Base-by-base conservation (phyloP, 2,113 vertebrate genomes). In the Lanius collurio region DNA sequence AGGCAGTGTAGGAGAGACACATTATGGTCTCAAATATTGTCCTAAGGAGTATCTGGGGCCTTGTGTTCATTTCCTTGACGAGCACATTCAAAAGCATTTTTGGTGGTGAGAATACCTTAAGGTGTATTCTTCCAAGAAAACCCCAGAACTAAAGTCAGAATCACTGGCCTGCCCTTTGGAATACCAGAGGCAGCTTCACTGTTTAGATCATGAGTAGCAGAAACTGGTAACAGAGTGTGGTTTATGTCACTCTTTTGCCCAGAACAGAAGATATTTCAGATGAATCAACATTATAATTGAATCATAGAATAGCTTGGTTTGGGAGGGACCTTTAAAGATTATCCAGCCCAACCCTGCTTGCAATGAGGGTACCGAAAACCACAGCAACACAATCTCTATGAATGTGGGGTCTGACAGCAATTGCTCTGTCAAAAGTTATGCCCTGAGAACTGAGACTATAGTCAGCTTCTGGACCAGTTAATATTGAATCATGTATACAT, bases 301-400 rank as follows among this genome's bases (percentile, higher is more conserved):
- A 42, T 37, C 37, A 52, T 42, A 41, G 41, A 69, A 52, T 9
- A 53, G 7, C 13, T 42, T 69, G 39, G 9, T 9, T 55, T 75
- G 17, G 12, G 23, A 53, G 17, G 39, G 39, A 31, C n/a, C 7
- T 49, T 49, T 47, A 64, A 79, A 88, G n/a, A 4, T 24, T 3
- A 49, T 13, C 17, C 70, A 50, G 37, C 10, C 13, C 33, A 71
- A 56, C 3, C 4, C 17, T 7, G 6, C 7, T 28, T 74, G 67
- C 39, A 69, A 7, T n/a, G 6, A 56, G 10, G 1, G 12, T 37
- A 21, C 23, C 33, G 39, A 49, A 83, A 87, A 20, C 9, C 26
- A 46, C 30, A 2, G 2, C 12, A 71, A n/a, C 30, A 47, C 7
- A 8, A n/a, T 56, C 28, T 46, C 6, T 50, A 0, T 11, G 15